Evolutionary conservation across 2,888 invertebrate species (phyloP).

Genomic region (Agonopterix alstromeriana): DNA sequence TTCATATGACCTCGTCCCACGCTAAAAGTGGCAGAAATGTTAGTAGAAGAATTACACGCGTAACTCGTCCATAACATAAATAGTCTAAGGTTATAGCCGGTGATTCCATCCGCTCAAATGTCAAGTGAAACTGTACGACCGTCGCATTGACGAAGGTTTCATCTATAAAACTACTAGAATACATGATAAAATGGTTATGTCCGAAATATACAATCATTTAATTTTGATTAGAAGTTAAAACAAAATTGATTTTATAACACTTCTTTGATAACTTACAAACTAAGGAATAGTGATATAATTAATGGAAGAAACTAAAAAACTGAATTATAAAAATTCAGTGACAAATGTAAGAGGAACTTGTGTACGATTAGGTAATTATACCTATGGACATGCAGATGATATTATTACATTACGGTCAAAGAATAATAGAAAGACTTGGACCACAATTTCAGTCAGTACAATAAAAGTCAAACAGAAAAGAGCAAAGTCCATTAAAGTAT

Average conservation of each 20-base stretch:
- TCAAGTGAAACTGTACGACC: too few species aligned
- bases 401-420: not conserved
- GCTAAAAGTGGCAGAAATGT: too few species aligned
- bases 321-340: slow-evolving; percentile 28
- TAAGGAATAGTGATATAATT: slow-evolving; percentile 27
- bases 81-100: too few species aligned
- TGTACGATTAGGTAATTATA: slow-evolving; percentile 16
- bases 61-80: too few species aligned
- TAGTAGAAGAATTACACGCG: too few species aligned
- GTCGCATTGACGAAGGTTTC: slow-evolving; percentile 9
- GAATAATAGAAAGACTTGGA: slow-evolving; percentile 1
- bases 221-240: slow-evolving; percentile 58
- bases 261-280: slow-evolving; percentile 49
- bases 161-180: slow-evolving; percentile 42
- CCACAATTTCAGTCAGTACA: not conserved
- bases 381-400: slow-evolving; percentile 10
- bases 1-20: too few species aligned
- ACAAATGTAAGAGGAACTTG: slow-evolving; percentile 34
- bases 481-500: too few species aligned
- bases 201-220: slow-evolving; percentile 68
- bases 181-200: slow-evolving; percentile 60
- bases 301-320: slow-evolving; percentile 58
- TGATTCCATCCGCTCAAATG: too few species aligned
- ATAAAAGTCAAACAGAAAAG: not conserved
- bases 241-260: slow-evolving; percentile 51